Conservation (phyloP, 2,797 vertebrate species). For the Pipistrellus kuhlii region DNA sequence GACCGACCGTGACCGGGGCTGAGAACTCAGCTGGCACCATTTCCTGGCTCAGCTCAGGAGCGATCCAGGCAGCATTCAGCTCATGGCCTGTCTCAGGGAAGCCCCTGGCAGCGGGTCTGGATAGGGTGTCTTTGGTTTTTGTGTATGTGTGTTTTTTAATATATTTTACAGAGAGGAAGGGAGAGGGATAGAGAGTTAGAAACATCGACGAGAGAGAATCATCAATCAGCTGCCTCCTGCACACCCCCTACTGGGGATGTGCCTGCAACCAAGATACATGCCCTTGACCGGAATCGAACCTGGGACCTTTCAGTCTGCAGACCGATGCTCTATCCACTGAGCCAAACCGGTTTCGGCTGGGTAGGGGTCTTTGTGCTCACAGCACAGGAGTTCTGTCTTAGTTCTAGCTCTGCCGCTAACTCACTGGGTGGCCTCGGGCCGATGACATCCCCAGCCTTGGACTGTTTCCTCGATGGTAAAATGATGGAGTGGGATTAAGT, state of each 20-base stretch:
- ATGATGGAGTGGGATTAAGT: background rate
- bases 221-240: too few species aligned
- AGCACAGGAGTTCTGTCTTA: background rate
- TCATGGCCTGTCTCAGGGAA: background rate
- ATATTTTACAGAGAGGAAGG: too few species aligned
- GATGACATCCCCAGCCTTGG: background rate
- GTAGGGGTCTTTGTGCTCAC: background rate
- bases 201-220: too few species aligned
- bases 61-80: background rate
- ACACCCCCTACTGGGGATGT: too few species aligned
- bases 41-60: constrained; percentile 4
- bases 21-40: background rate
- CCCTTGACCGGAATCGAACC: too few species aligned
- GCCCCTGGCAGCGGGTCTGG: background rate
- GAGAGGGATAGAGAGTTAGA: too few species aligned
- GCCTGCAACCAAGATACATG: too few species aligned
- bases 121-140: background rate
- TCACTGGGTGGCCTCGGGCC: background rate
- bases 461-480: background rate
- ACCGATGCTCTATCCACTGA: too few species aligned
- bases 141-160: too few species aligned
- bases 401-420: background rate
- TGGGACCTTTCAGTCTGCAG: too few species aligned
- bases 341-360: too few species aligned
- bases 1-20: background rate